These are phyloP conservation scores for Halesus radiatus DNA, from an alignment of 1,140 invertebrate genomes.

Conservation along the genomic window DNA sequence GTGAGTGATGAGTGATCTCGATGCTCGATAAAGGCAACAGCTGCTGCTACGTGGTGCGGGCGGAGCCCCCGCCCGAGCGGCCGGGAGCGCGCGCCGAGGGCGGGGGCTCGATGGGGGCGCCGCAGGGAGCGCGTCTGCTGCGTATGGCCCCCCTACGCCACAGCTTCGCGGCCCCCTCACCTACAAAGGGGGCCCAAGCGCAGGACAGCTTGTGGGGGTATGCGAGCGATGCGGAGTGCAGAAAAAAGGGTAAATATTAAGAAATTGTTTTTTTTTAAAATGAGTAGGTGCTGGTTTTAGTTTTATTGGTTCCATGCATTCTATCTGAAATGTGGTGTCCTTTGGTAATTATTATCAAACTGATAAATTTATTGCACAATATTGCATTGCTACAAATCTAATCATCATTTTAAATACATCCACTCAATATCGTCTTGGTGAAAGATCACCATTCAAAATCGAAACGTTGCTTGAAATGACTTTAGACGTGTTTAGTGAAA, in stretches of 20 bases:
- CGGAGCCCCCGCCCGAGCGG: constrained; percentile 35
- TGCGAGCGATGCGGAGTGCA: constrained; percentile 65
- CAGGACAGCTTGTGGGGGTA: constrained; percentile 64
- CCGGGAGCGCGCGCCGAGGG: constrained; percentile 62
- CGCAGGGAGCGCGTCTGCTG: constrained; percentile 68
- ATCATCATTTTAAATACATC: too few relatives aligned
- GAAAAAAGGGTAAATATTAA: constrained; percentile 55
- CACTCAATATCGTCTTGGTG: too few relatives aligned
- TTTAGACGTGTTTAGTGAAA: too few relatives aligned
- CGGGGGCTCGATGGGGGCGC: constrained; percentile 66
- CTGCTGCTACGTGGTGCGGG: constrained; percentile 32
- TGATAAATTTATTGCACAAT: too few relatives aligned
- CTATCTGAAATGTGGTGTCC: too few relatives aligned
- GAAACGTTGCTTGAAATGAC: too few relatives aligned
- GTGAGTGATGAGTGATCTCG: not conserved
- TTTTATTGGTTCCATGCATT: too few relatives aligned
- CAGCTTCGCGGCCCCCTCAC: constrained; percentile 69
- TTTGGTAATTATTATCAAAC: too few relatives aligned
- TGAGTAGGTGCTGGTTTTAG: too few relatives aligned
- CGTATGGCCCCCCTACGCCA: constrained; percentile 71
- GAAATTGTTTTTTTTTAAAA: too few relatives aligned
- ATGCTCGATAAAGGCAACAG: constrained; percentile 29
- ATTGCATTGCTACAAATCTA: too few relatives aligned
- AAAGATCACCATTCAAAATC: too few relatives aligned
- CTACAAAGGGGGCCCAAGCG: constrained; percentile 63